A percentile compares a stretch with the other conserved stretches of the same genome.
These are phyloP conservation scores for Plebejus anna DNA, from an alignment of 2,888 invertebrate species.

Conservation along the genomic window DNA sequence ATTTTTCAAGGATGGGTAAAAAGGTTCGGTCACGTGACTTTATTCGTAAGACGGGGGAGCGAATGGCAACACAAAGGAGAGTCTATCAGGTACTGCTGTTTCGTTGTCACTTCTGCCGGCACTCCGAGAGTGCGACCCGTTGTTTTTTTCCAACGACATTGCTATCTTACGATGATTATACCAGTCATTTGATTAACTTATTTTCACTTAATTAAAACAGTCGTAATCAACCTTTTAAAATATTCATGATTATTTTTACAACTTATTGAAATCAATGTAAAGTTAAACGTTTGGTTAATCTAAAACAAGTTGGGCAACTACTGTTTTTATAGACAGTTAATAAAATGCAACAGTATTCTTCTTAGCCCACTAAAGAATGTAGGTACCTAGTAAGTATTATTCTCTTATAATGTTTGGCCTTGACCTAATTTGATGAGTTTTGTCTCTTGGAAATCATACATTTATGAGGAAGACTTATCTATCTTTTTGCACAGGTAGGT, in stretches of 20 bases:
- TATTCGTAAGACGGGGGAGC: no score
- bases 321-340: not conserved
- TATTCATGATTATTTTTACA: conserved; percentile 11
- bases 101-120: no score
- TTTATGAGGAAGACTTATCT: no score
- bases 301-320: not conserved
- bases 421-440: no score
- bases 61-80: no score
- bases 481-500: no score
- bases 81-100: no score
- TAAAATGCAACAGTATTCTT: not conserved
- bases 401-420: no score
- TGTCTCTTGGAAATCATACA: no score
- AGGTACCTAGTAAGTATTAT: no score
- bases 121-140: not conserved
- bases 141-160: not conserved
- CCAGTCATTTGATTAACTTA: not conserved
- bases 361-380: not conserved
- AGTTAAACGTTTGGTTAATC: not conserved
- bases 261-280: not conserved
- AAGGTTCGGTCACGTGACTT: no score
- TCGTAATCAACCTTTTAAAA: not conserved
- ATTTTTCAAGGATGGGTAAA: no score
- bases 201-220: not conserved
- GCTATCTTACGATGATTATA: not conserved